These are phyloP conservation scores for Conops quadrifasciatus DNA, from an alignment of 2,888 invertebrate species.

Conservation along the genomic window DNA sequence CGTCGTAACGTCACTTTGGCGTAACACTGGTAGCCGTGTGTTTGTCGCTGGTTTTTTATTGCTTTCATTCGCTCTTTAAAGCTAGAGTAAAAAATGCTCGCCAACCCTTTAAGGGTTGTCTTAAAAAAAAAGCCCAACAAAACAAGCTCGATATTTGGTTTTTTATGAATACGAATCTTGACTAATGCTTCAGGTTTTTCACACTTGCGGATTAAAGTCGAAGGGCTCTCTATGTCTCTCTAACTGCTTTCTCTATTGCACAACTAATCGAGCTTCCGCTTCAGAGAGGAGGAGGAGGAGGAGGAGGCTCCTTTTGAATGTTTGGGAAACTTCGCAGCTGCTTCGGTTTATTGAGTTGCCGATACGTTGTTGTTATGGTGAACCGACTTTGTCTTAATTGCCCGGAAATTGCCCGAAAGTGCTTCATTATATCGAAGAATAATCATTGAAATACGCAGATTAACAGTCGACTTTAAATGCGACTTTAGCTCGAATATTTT, in stretches of 20 bases:
- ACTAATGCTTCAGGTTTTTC: slow-evolving; percentile 55
- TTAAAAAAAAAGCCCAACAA: slow-evolving; percentile 19
- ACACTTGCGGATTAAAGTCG: slow-evolving; percentile 48
- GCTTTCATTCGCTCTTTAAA: slow-evolving; percentile 19
- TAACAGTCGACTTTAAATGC: too few species aligned
- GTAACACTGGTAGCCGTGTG: background rate
- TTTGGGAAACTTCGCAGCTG: slow-evolving; percentile 48
- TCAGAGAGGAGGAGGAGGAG: slow-evolving; percentile 20
- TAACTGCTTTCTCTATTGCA: background rate
- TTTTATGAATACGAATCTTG: slow-evolving; percentile 53
- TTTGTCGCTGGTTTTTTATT: background rate
- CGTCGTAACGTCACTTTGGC: slow-evolving; percentile 1
- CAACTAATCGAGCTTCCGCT: slow-evolving; percentile 55
- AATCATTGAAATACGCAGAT: background rate
- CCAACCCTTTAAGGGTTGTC: slow-evolving; percentile 35
- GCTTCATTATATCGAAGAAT: background rate
- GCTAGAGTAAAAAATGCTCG: background rate
- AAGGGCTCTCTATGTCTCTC: slow-evolving; percentile 10
- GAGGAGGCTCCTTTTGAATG: too few species aligned
- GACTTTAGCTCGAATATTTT: too few species aligned
- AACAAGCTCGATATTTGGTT: slow-evolving; percentile 38
- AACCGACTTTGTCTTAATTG: background rate
- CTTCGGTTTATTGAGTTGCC: slow-evolving; percentile 33
- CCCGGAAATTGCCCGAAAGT: background rate
- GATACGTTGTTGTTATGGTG: background rate